Base-by-base conservation (phyloP, 2,888 invertebrate species). In the Diaphora mendica region DNA sequence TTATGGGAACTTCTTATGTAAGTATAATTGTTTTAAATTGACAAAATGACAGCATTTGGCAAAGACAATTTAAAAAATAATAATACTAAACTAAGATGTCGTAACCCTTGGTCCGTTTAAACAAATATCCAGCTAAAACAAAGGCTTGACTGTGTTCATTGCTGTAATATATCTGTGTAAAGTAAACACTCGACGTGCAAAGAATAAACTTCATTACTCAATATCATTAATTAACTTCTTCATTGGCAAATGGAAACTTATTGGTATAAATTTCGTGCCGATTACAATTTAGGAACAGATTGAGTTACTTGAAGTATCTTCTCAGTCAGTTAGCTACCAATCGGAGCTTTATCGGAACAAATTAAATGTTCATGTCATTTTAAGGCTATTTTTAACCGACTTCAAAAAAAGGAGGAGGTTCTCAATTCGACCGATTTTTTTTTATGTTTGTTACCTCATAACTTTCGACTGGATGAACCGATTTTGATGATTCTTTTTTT, bases 121-220 rank as follows among this genome's bases (percentile, higher is more conserved):
- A 76, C 76, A 73, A 76, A 64, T 26, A 70, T 77, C 80, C 75
- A 64, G 79, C 76, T 69, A 79, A 77, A 42, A 64, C 64, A 26
- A 44, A 73, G 48, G 33, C 64, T 39, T 65, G 39, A 59, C 48
- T 44, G 51, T 64, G 64, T 72, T 39, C 68, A 55, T n/a, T 33
- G 68, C 8, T 74, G 68, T 72, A 55, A 51, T 44, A 64, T 76
- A 44, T 51, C 64, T 71, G 65, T 79, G 66, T 78, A 71, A 82
- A 82, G 66, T 78, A 71, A 82, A 82, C 70, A 33, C 71, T 77
- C 66, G 35, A 65, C 13, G 39, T 39, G 39, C 23, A 65, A 64
- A 35, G 11, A 65, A 9, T 65, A 23, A 65, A 62, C 59, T 55
- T 55, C 51, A 55, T 9, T n/a, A 55, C 9, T 55, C 9, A n/a